These are phyloP conservation scores for Lasioglossum morio DNA, from an alignment of 2,888 invertebrate species.

Conservation along the genomic window DNA sequence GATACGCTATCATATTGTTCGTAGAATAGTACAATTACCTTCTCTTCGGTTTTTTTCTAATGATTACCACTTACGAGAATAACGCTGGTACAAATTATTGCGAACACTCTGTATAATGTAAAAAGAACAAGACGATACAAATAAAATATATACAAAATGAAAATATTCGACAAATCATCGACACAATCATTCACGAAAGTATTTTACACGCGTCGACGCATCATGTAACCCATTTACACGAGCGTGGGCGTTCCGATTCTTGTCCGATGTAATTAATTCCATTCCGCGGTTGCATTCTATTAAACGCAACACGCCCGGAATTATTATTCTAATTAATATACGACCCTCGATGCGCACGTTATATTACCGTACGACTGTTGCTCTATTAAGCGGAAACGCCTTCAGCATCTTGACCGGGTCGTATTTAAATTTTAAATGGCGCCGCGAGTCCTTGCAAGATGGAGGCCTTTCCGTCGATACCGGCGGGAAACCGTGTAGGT, in stretches of 20 bases:
- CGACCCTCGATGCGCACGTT: slow-evolving; percentile 30
- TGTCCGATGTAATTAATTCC: slow-evolving; percentile 44
- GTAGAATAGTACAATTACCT: no score
- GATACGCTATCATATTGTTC: no score
- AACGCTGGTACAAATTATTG: no score
- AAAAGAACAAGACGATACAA: no score
- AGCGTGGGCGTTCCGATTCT: slow-evolving; percentile 21
- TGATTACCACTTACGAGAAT: no score
- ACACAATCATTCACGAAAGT: not conserved
- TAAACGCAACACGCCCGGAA: slow-evolving; percentile 28
- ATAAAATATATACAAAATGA: not conserved
- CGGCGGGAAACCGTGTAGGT: not conserved
- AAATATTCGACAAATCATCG: not conserved
- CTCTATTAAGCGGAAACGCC: slow-evolving; percentile 48
- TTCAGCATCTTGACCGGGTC: not conserved
- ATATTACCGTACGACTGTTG: slow-evolving; percentile 41
- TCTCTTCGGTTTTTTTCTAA: no score
- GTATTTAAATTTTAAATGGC: slow-evolving; percentile 51
- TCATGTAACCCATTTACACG: not conserved
- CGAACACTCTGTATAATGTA: no score
- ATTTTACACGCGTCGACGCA: not conserved
- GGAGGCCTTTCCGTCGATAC: not conserved
- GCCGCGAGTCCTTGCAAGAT: not conserved
- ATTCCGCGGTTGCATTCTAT: slow-evolving; percentile 37
- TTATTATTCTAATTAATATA: slow-evolving; percentile 60